Evolutionary conservation across 1,140 invertebrate genomes (phyloP), one percentile per base, ranked within the genome.

Genomic region (Aethina tumida): DNA sequence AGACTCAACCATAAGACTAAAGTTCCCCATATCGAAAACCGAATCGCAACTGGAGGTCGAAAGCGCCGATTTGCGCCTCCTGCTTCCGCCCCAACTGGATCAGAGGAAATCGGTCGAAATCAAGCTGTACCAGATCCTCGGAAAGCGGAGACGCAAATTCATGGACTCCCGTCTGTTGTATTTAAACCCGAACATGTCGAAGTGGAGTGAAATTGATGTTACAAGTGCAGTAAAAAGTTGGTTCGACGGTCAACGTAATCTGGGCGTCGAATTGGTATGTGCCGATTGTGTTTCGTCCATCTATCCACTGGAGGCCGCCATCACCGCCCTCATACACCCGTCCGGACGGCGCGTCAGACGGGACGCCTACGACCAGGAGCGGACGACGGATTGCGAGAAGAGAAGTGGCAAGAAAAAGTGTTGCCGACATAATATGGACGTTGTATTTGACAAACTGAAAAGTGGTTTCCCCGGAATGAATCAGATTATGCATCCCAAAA

Each of bases 401-500:
- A 63, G 67, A 12, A 67, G 62, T 38, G 57, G 70, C 38, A 70
- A 66, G 38, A 68, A 69, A 45, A 70, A 69, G 20, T 83, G 80
- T 47, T 82, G 80, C 47, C 62, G 77, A 16, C 74, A 79, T 55
- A 60, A 69, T 14, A 71, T 82, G 66, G 67, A 65, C 17, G 76
- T 83, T 2, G 66, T 65, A 14, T 81, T 83, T 48, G 72, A 71
- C 33, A 70, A 81, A n/a, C 60, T 84, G 10, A 67, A 70, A 35
- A n/a, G n/a, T n/a, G 34, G 35, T 9, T 52, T 46, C 27, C 37
- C 37, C 5, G 49, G 55, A 34, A 80, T 80, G 59, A 71, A 76
- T 39, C 79, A 74, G 42, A 79, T 85, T 21, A 63, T 82, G 6
- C 71, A 78, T 39, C 81, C 82, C 7, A 74, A 73, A 49, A 66